phyloP scores from a whole-genome alignment of 2,797 vertebrate species.

The Alauda arvensis region DNA sequence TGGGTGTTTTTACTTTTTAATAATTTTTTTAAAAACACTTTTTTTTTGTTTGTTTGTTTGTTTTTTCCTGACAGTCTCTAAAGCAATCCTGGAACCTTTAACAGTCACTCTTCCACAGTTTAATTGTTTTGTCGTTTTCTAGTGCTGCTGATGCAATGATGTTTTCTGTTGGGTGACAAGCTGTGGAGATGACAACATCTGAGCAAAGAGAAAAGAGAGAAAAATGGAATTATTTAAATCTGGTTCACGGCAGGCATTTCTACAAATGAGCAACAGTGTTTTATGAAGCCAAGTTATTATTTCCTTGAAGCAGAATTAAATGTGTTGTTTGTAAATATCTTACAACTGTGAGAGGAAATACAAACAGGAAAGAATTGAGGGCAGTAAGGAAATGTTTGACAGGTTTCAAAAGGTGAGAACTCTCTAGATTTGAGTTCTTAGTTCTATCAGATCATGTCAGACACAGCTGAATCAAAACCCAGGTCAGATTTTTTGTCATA shows the following conservation, averaged over 20 bases:
- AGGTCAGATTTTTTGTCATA: background rate
- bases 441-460: background rate
- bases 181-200: slow-evolving; percentile 98
- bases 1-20: background rate
- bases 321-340: background rate
- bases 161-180: slow-evolving; percentile 98
- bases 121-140: slow-evolving; percentile 99
- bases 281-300: background rate
- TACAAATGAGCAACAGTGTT: background rate
- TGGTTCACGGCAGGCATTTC: background rate
- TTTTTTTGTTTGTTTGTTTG: background rate
- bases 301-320: background rate
- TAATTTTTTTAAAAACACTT: slow-evolving; percentile 21
- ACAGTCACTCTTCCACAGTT: slow-evolving; percentile 99
- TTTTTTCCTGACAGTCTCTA: slow-evolving; percentile 48
- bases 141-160: slow-evolving; percentile 96
- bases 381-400: background rate
- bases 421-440: background rate
- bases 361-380: background rate
- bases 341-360: background rate
- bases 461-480: background rate
- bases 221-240: background rate
- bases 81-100: slow-evolving; percentile 68
- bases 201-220: background rate
- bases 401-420: background rate